phyloP scores from a whole-genome alignment of 2,888 invertebrate genomes.

The Mystacides longicornis region DNA sequence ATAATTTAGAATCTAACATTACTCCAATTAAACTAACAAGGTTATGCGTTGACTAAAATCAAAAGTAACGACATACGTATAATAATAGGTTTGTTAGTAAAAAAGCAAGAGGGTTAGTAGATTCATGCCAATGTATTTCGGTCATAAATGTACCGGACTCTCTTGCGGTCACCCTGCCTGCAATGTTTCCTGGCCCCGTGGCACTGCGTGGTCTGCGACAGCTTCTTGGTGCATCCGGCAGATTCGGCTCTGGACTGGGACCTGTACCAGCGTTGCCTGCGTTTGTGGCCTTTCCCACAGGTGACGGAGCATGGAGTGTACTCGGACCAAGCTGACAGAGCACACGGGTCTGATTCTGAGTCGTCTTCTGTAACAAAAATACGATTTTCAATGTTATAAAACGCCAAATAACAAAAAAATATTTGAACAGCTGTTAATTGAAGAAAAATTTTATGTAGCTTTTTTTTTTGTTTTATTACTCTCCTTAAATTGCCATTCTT shows the following conservation, averaged over 20 bases:
- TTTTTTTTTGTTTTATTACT: too few relatives aligned
- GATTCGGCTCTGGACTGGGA: constrained; percentile 48
- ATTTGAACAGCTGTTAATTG: too few relatives aligned
- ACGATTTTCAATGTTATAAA: too few relatives aligned
- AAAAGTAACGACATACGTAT: too few relatives aligned
- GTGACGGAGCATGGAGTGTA: constrained; percentile 76
- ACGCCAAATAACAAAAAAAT: too few relatives aligned
- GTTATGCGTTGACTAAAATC: too few relatives aligned
- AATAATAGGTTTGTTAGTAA: background rate
- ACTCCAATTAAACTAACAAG: too few relatives aligned
- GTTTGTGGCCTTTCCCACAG: constrained; percentile 63
- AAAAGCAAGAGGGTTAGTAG: constrained; percentile 1
- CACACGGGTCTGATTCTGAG: constrained; percentile 59
- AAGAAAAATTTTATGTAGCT: too few relatives aligned
- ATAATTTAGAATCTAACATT: too few relatives aligned
- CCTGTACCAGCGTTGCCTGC: constrained; percentile 48
- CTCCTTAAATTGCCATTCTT: too few relatives aligned
- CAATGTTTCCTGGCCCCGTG: constrained; percentile 44
- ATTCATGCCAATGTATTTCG: background rate
- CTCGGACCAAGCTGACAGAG: constrained; percentile 64
- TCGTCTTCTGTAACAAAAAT: constrained; percentile 16
- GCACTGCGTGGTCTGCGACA: constrained; percentile 49
- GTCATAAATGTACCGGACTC: background rate
- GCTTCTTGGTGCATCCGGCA: constrained; percentile 53
- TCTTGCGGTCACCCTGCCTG: constrained; percentile 31